A percentile compares a stretch with the other conserved stretches of the same genome.
phyloP scores from a whole-genome alignment of 1,140 invertebrate species.

The Brachionus plicatilis region DNA sequence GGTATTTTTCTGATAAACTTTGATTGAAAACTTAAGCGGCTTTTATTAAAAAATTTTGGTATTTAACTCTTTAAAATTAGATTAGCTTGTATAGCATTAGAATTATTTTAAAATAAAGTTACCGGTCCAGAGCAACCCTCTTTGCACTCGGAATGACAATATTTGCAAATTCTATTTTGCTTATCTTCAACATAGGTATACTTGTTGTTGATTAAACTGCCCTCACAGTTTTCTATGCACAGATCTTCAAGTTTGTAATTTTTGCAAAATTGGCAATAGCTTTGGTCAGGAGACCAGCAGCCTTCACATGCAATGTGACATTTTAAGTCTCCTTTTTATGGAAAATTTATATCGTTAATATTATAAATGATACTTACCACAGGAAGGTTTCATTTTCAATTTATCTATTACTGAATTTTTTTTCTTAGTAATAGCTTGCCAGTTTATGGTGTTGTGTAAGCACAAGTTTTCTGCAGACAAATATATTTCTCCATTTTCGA shows the following conservation, averaged over 20 bases:
- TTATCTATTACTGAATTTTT: neutral
- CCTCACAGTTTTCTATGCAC: neutral
- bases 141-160: conserved; percentile 14
- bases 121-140: neutral
- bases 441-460: conserved; percentile 16
- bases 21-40: no score
- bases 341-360: neutral
- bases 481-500: conserved; percentile 12
- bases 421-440: neutral
- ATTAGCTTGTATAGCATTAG: neutral
- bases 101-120: neutral
- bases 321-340: neutral
- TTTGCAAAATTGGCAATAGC: conserved; percentile 11
- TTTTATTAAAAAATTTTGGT: no score
- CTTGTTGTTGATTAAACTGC: neutral
- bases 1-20: no score
- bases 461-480: neutral
- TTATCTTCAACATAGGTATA: neutral
- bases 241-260: conserved; percentile 1
- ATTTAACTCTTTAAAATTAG: neutral
- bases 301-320: conserved; percentile 18
- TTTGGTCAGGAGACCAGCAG: neutral
- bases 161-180: neutral
- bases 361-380: neutral
- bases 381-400: neutral